Evolutionary conservation across 1,140 invertebrate genomes (phyloP), one percentile per base, ranked within the genome.

Genomic region (Eufriesea mexicana): DNA sequence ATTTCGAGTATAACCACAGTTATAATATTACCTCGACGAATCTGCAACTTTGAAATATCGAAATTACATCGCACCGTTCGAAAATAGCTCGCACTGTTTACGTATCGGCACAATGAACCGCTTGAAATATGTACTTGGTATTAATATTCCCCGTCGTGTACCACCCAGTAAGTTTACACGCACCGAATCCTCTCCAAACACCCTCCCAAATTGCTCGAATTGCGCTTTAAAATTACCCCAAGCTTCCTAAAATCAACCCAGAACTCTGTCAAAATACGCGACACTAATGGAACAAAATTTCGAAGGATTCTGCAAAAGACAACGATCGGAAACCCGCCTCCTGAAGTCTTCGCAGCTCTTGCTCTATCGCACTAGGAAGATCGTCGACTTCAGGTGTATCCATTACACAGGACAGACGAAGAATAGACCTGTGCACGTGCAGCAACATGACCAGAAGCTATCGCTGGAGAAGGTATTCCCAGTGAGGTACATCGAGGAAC

Each of bases 41-140:
- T 42, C 16, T 16, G 2, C 4, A 18, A 49, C 18, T n/a, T 35
- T 14, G 5, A 67, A 45, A 67, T n/a, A 67, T 14, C 35, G 18
- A 23, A 28, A 10, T 23, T 42, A 18, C 6, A 54, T 51, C 2
- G 28, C 10, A n/a, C 20, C 45, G n/a, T 54, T 66, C 1, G 0
- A 49, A 47, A 42, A 62, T 18, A 28, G 5, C 12, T 12, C 1
- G 1, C 25, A 12, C 45, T 23, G 45, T 8, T 25, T 70, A 23
- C 45, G 18, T 6, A 42, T 35, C 1, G 35, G 35, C 45, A 84
- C 54, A 59, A 91, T 91, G 90, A 91, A 91, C 79, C 88, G 82
- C 54, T 64, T 91, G 49, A 91, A 90, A 68, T 75, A 84, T 9
- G 84, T 90, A n/a, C 25, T 86, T 25, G 77, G 82, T 35, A 51